Base-by-base conservation (phyloP, 2,113 vertebrate species). In the Pedetes capensis region DNA sequence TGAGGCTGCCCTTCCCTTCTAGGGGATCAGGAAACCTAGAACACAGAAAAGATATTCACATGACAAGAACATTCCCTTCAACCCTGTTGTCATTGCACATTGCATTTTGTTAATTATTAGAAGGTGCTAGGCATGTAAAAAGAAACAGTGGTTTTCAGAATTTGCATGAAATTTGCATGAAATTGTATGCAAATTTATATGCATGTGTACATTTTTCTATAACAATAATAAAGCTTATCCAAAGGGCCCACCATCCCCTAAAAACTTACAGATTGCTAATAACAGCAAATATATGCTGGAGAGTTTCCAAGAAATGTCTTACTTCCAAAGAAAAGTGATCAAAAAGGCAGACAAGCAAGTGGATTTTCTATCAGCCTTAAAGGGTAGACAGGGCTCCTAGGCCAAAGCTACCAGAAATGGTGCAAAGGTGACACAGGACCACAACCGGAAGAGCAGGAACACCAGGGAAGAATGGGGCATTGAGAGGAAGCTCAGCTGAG, bases 301-400 rank as follows among this genome's bases (percentile, higher is more conserved):
- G 9, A 69, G 20, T 27, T 69, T 42, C 76, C 22, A 79, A 84
- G 9, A 66, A 78, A 83, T 37, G 32, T 39, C 20, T 75, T 87
- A 95, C 68, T 89, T 96, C 82, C 84, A 95, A 95, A 92, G 69
- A n/a, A 85, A 93, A 80, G 23, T 39, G 12, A 47, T 20, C 8
- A 37, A 80, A 74, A 59, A 66, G 37, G 25, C 61, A 64, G 87
- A 57, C 6, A 37, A 91, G 27, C 25, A 39, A 82, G n/a, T 25
- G 8, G 34, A 37, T 39, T n/a, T 29, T 39, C 53, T 42, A 6
- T 1, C 3, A 10, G 55, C 3, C 20, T 20, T 9, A n/a, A 81
- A 79, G 9, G 0, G 23, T 6, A 27, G 39, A 29, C 66, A 75
- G 4, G 49, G n/a, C n/a, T 44, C 71, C 47, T 0, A 34, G 47